Evolutionary conservation across 1,140 invertebrate species (phyloP), one percentile per base, ranked within the genome.

Genomic region (Rhagoletis pomonella): DNA sequence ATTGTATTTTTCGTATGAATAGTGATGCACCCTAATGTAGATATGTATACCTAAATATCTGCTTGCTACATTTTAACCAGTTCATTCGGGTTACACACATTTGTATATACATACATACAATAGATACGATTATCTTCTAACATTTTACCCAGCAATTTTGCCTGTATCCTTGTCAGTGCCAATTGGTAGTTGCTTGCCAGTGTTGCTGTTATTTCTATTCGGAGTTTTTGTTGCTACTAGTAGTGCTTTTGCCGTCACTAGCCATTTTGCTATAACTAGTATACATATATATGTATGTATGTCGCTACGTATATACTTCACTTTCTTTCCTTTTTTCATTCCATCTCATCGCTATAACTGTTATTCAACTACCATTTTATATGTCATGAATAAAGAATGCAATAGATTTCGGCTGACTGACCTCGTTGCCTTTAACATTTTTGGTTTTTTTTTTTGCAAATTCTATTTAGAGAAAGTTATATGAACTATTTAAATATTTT

Each of bases 301-400:
- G 29, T 29, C 29, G 29, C 2, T 4, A 14, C 10, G 7, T 44
- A 44, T 14, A 59, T 59, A 5, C 17, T 64, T 10, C 17, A 14
- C 9, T n/a, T 64, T 4, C 17, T 4, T 9, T 64, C 17, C 4
- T 64, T 64, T 29, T 29, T 29, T 29, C 29, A 29, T 29, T 29
- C 29, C 29, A 29, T 29, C n/a, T 47, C 39, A 47, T 14, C 67
- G 4, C 6, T 81, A 81, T 81, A 81, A 81, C 73, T 58, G 73
- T 81, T 81, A 81, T 7, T 81, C 55, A 47, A 29, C 47, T 81
- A 55, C 73, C 73, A 81, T 81, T 81, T 81, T 29, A 47, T 81
- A 81, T 81, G 73, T 3, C 73, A 81, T 81, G 47, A 81, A 81
- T 81, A 81, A 81, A 81, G 6, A 81, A 81, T 81, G 7, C 19